Evolutionary conservation across 2,797 vertebrate genomes (phyloP).

Genomic region (Microcaecilia unicolor): DNA sequence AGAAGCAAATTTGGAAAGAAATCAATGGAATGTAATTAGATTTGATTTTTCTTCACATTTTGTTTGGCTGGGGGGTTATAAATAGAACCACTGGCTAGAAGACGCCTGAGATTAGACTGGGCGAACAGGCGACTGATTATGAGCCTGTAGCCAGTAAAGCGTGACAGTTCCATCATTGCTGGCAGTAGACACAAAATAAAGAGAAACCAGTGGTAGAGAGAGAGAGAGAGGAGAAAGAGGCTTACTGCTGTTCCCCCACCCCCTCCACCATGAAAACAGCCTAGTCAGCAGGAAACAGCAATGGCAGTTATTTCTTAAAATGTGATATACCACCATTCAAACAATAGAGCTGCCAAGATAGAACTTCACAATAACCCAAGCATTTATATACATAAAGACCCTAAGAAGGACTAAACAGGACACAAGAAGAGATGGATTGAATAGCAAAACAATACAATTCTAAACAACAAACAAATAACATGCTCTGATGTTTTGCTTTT

Average conservation of each 20-base stretch:
- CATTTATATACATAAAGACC: no score
- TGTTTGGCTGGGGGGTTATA: constrained; percentile 17
- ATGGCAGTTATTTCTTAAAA: no score
- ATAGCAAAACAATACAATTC: no score
- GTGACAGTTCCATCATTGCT: constrained; percentile 59
- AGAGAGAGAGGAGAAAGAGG: neutral
- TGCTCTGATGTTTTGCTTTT: no score
- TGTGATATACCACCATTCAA: no score
- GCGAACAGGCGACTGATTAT: constrained; percentile 23
- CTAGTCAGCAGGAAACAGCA: neutral
- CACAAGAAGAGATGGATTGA: no score
- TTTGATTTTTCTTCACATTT: constrained; percentile 34
- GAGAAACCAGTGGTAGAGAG: constrained; percentile 7
- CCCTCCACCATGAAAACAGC: accelerated
- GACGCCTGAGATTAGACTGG: constrained; percentile 1
- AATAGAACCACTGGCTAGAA: constrained; percentile 2
- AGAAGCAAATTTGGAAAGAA: constrained; percentile 40
- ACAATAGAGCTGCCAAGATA: no score
- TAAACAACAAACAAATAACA: no score
- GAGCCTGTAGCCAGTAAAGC: constrained; percentile 40
- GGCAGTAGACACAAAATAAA: constrained; percentile 47
- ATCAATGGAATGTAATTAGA: constrained; percentile 40
- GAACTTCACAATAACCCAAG: no score
- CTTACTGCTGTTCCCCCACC: neutral
- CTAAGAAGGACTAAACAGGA: no score